Conservation (phyloP, 2,888 invertebrate genomes). For the Clunio marinus region DNA sequence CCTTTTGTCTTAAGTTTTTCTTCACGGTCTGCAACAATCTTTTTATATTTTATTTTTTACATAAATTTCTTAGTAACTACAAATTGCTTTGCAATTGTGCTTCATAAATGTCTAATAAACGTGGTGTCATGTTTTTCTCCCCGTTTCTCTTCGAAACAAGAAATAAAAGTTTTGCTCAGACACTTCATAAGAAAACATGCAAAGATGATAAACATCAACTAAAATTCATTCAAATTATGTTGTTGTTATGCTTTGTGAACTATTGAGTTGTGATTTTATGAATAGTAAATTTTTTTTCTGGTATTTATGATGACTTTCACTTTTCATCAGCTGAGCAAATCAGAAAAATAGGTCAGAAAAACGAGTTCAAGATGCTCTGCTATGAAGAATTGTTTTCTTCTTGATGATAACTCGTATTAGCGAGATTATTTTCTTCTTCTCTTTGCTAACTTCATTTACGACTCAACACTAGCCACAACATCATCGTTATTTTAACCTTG, state of each 20-base stretch:
- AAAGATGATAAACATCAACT: background rate
- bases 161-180: too few species aligned
- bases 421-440: too few species aligned
- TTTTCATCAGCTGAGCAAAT: background rate
- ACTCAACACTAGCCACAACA: too few species aligned
- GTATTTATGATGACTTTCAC: background rate
- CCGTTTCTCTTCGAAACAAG: too few species aligned
- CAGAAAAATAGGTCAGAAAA: slow-evolving; percentile 3
- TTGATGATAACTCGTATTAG: background rate
- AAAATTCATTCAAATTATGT: background rate
- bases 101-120: too few species aligned
- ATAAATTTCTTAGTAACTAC: background rate
- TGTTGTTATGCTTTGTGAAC: slow-evolving; percentile 2
- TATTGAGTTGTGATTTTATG: background rate
- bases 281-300: background rate
- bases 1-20: background rate
- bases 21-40: background rate
- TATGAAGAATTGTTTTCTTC: background rate
- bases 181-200: too few species aligned
- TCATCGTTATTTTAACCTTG: slow-evolving; percentile 1
- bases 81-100: background rate
- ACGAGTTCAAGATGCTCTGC: background rate
- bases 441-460: too few species aligned
- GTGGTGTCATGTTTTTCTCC: too few species aligned
- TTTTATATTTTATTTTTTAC: background rate